These are phyloP conservation scores for Charaxes varanes DNA, from an alignment of 1,140 invertebrate species.

Conservation along the genomic window DNA sequence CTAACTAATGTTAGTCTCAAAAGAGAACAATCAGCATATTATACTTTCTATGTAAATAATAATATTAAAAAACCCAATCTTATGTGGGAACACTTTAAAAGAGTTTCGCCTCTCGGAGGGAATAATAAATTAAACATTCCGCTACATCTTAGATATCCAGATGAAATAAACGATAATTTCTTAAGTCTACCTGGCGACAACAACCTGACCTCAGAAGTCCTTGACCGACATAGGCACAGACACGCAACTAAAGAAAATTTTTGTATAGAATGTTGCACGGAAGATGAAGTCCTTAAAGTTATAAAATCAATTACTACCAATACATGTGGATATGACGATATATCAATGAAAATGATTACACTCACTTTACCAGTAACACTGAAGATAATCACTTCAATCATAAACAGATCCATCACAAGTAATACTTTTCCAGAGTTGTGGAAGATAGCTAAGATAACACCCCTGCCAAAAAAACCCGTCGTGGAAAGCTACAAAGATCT, in stretches of 20 bases:
- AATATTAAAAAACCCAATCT: background rate
- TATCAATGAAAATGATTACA: too few species aligned
- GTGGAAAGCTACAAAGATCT: too few species aligned
- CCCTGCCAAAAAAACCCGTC: too few species aligned
- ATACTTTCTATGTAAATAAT: background rate
- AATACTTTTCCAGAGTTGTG: too few species aligned
- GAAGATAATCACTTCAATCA: too few species aligned
- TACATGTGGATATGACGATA: too few species aligned
- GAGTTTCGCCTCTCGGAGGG: background rate
- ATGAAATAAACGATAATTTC: background rate
- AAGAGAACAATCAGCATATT: background rate
- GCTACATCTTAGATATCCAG: background rate
- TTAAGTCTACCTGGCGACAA: background rate
- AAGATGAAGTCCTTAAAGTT: background rate
- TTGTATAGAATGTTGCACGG: background rate
- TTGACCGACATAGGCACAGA: background rate
- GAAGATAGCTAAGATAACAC: too few species aligned
- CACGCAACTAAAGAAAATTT: too few species aligned
- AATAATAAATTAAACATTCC: background rate
- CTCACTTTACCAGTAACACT: too few species aligned
- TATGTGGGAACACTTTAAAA: conserved; percentile 2
- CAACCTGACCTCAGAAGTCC: background rate
- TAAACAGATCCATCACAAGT: too few species aligned
- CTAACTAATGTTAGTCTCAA: background rate
- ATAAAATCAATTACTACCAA: background rate